A percentile compares a stretch with the other conserved stretches of the same genome.
These are phyloP conservation scores for Portunus trituberculatus DNA, from an alignment of 1,140 invertebrate species.

Conservation along the genomic window DNA sequence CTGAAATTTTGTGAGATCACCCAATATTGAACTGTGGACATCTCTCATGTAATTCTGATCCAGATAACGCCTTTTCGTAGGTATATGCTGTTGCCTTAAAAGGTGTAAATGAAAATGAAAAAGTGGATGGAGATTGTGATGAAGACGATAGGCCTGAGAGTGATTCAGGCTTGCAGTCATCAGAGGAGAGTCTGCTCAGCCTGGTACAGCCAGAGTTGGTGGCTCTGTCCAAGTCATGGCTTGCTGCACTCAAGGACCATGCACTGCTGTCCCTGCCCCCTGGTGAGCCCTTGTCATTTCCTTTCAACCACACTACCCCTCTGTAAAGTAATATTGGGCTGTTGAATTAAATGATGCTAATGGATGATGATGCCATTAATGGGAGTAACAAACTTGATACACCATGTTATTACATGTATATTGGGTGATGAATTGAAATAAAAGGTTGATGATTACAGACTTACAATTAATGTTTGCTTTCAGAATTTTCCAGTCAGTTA, in stretches of 20 bases:
- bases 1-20: too few species aligned
- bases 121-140: constrained; percentile 53
- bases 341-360: too few species aligned
- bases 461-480: constrained; percentile 69
- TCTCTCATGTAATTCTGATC: too few species aligned
- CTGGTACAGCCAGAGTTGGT: constrained; percentile 96
- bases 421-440: too few species aligned
- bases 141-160: constrained; percentile 79
- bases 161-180: constrained; percentile 84
- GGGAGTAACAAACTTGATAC: too few species aligned
- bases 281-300: constrained; percentile 81
- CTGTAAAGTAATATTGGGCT: too few species aligned
- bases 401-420: too few species aligned
- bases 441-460: too few species aligned
- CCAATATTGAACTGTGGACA: too few species aligned
- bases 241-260: constrained; percentile 96
- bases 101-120: constrained; percentile 47
- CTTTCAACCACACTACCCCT: too few species aligned
- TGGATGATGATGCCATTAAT: too few species aligned
- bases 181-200: constrained; percentile 90
- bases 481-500: constrained; percentile 95
- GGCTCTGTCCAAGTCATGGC: constrained; percentile 95
- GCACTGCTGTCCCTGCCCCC: constrained; percentile 95
- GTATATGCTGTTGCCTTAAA: constrained; percentile 71
- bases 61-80: background rate